Percentiles rank a stretch among this genome's conserved stretches.
Conservation (phyloP, 2,113 vertebrate genomes). For the Pipa parva region DNA sequence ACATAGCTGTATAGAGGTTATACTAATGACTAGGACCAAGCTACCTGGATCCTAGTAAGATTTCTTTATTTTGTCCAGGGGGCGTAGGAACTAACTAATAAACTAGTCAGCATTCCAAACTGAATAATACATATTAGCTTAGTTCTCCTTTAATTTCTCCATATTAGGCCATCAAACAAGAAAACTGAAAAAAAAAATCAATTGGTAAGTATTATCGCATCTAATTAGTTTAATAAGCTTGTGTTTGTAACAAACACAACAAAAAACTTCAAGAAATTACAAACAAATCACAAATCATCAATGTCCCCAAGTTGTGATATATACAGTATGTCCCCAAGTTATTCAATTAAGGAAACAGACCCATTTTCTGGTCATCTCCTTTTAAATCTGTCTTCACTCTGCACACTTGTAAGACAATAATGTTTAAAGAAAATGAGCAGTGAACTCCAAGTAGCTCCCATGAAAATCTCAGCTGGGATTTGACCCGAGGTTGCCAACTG, state of each 20-base stretch:
- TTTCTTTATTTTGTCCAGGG: too few relatives aligned
- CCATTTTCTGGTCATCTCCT: conserved; percentile 34
- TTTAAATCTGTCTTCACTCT: conserved; percentile 30
- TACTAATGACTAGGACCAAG: too few relatives aligned
- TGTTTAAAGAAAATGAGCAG: conserved; percentile 26
- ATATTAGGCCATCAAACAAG: too few relatives aligned
- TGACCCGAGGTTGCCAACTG: conserved; percentile 30
- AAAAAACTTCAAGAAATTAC: background rate
- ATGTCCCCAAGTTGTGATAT: too few relatives aligned
- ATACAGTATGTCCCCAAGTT: conserved; percentile 38
- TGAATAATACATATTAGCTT: too few relatives aligned
- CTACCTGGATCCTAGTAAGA: too few relatives aligned
- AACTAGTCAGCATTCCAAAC: too few relatives aligned
- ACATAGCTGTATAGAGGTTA: too few relatives aligned
- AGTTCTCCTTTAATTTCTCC: too few relatives aligned
- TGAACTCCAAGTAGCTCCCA: conserved; percentile 19
- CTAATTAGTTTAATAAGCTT: background rate
- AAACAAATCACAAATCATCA: too few relatives aligned
- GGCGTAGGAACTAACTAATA: too few relatives aligned
- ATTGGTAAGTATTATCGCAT: background rate
- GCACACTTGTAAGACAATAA: conserved; percentile 32
- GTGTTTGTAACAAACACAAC: background rate
- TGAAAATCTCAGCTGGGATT: conserved; percentile 33
- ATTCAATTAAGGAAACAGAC: conserved; percentile 40
- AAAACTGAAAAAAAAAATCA: too few relatives aligned